Percentiles rank a stretch among this genome's conserved stretches.
These are phyloP conservation scores for Pao palembangensis DNA, from an alignment of 2,113 vertebrate genomes.

Conservation along the genomic window DNA sequence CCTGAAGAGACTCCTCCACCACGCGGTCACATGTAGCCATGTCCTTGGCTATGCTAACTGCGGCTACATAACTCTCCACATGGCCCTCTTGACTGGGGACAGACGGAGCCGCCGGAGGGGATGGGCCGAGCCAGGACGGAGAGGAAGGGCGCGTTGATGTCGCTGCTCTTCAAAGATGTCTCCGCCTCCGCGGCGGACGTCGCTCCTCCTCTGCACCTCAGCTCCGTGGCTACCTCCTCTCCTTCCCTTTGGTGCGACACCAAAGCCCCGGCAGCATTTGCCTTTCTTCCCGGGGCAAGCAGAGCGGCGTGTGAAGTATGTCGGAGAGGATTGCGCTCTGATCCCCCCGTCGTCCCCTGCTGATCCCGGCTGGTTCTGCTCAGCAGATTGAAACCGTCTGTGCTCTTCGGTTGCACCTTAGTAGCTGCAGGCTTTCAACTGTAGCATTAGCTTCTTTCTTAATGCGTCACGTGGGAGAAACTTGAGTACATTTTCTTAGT, in stretches of 20 bases:
- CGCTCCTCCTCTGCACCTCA: slow-evolving; percentile 27
- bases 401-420: background rate
- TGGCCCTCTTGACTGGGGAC: too few species aligned
- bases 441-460: background rate
- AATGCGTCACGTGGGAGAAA: background rate
- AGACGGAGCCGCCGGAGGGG: slow-evolving; percentile 11
- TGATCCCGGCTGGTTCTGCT: slow-evolving; percentile 34
- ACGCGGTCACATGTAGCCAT: too few species aligned
- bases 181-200: slow-evolving; percentile 25
- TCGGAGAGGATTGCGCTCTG: slow-evolving; percentile 32
- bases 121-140: slow-evolving; percentile 11
- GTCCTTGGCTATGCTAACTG: too few species aligned
- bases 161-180: slow-evolving; percentile 51
- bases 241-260: background rate
- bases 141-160: slow-evolving; percentile 50
- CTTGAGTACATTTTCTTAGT: too few species aligned
- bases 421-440: background rate
- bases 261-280: slow-evolving; percentile 18
- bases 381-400: slow-evolving; percentile 27
- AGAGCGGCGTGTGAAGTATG: slow-evolving; percentile 29
- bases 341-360: slow-evolving; percentile 27
- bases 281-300: background rate
- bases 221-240: slow-evolving; percentile 2
- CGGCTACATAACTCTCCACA: too few species aligned
- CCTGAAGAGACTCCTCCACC: too few species aligned